phyloP scores from a whole-genome alignment of 2,113 vertebrate genomes.

The Sphyrna mokarran region DNA sequence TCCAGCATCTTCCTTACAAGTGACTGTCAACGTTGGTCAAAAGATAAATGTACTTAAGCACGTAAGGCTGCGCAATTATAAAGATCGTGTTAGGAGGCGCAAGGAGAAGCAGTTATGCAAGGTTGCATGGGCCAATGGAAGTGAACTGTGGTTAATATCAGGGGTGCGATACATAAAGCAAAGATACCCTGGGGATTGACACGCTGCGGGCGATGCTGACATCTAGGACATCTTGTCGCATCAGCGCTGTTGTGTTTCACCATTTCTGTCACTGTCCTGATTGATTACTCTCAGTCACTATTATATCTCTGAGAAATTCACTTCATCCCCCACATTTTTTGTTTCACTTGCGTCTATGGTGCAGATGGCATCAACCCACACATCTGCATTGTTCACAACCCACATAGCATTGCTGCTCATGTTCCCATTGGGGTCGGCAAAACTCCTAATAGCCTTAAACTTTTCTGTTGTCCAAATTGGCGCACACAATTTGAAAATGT shows the following conservation, averaged over 20 bases:
- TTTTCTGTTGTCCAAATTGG: conserved; percentile 14
- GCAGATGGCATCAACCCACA: conserved; percentile 89
- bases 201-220: conserved; percentile 57
- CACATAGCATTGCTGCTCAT: conserved; percentile 49
- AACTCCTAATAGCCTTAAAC: conserved; percentile 44
- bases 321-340: conserved; percentile 65
- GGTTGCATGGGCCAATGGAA: conserved; percentile 48
- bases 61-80: conserved; percentile 69
- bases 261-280: conserved; percentile 74
- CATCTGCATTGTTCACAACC: conserved; percentile 77
- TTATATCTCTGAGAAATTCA: conserved; percentile 70
- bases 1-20: conserved; percentile 49
- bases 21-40: conserved; percentile 53
- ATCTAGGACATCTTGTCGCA: conserved; percentile 61
- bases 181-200: conserved; percentile 63
- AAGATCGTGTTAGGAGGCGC: conserved; percentile 61
- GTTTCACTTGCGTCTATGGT: conserved; percentile 60
- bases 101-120: conserved; percentile 49
- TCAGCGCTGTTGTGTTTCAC: conserved; percentile 69
- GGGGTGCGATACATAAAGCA: conserved; percentile 66
- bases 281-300: conserved; percentile 80
- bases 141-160: conserved; percentile 49
- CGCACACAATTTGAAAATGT: not conserved
- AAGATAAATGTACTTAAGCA: conserved; percentile 59
- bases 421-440: conserved; percentile 49